Conservation (phyloP, 2,888 invertebrate genomes). For the Diarsia mendica region DNA sequence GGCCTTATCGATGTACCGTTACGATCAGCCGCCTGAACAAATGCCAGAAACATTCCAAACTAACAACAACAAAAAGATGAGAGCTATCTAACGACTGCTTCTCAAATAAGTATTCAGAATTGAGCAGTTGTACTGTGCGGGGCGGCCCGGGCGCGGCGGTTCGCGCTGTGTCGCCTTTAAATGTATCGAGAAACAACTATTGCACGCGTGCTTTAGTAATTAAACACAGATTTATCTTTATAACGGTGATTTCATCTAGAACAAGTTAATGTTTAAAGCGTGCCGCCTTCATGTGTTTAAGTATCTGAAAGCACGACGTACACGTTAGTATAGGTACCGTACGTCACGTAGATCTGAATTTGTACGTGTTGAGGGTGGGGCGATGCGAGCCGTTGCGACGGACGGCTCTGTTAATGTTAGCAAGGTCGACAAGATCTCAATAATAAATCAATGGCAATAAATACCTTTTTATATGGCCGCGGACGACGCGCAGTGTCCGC, state of each 20-base stretch:
- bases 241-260: constrained; percentile 20
- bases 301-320: constrained; percentile 46
- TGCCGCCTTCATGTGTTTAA: constrained; percentile 34
- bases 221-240: constrained; percentile 25
- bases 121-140: constrained; percentile 48
- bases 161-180: constrained; percentile 40
- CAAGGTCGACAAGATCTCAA: constrained; percentile 50
- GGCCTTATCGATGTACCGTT: constrained; percentile 68
- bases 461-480: constrained; percentile 56
- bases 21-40: constrained; percentile 78
- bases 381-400: constrained; percentile 27
- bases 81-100: constrained; percentile 67
- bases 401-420: constrained; percentile 52
- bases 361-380: constrained; percentile 62
- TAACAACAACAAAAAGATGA: constrained; percentile 69
- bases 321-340: constrained; percentile 59
- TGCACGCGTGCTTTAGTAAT: constrained; percentile 49
- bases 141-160: constrained; percentile 42
- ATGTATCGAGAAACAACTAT: constrained; percentile 48
- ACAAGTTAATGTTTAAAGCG: constrained; percentile 20
- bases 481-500: constrained; percentile 39
- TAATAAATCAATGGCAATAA: constrained; percentile 68
- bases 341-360: constrained; percentile 79
- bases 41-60: constrained; percentile 84
- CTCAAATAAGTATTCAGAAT: constrained; percentile 54